Evolutionary conservation across 2,113 vertebrate species (phyloP).

Genomic region (Neopipo cinnamomea): DNA sequence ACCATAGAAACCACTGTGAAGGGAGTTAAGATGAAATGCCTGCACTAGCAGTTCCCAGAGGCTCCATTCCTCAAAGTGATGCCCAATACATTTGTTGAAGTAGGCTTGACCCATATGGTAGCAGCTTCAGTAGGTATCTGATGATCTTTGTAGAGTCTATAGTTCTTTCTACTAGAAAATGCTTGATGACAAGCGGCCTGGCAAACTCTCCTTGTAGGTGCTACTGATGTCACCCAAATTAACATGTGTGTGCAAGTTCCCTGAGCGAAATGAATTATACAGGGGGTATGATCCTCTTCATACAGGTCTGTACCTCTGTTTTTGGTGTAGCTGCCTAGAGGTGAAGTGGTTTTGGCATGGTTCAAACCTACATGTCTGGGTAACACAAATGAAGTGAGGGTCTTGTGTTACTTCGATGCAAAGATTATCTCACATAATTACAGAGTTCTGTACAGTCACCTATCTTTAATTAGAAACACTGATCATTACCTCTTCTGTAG

Average conservation of each 20-base stretch:
- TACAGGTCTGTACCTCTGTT: background rate
- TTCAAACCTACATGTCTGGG: background rate
- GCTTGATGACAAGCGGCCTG: background rate
- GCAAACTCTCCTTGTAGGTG: background rate
- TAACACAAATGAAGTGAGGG: background rate
- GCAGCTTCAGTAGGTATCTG: background rate
- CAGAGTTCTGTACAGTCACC: background rate
- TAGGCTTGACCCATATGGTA: background rate
- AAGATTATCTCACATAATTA: background rate
- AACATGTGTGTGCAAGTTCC: rapidly evolving
- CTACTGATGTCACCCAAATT: background rate
- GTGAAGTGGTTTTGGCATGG: background rate
- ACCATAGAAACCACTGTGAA: background rate
- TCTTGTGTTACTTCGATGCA: background rate
- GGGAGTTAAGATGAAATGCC: background rate
- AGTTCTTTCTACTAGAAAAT: background rate
- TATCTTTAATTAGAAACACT: background rate
- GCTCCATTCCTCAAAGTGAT: background rate
- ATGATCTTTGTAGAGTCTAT: background rate
- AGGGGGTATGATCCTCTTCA: background rate
- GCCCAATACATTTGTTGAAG: background rate
- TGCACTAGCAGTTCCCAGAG: background rate
- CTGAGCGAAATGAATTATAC: background rate
- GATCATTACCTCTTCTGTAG: background rate
- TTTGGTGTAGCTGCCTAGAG: background rate